Evolutionary conservation across 2,113 vertebrate genomes (phyloP), one percentile per base, ranked within the genome.

Genomic region (Egretta garzetta): DNA sequence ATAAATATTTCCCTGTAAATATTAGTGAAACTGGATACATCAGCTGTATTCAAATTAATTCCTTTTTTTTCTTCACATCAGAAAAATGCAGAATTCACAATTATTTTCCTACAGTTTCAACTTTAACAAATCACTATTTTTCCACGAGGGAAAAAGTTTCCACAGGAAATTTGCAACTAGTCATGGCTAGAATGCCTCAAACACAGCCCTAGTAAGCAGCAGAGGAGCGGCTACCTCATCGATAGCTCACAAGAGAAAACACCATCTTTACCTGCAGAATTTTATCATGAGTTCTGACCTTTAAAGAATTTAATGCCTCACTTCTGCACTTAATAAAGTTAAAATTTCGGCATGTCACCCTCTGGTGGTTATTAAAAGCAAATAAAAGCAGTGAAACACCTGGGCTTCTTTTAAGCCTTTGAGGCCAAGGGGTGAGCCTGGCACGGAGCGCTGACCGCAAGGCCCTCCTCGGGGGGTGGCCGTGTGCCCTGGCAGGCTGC

Each of bases 171-270:
- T 71, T 26, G 28, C 24, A 55, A 8, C 8, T 9, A 50, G 4
- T 8, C 58, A 41, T 14, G 8, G 43, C 12, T 45, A 39, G 11
- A 2, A 26, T 5, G 26, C 24, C 32, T 6, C 45, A 49, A 49
- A 39, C 23, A 53, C 18, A 53, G 62, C 16, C 50, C 50, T 52
- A 6, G 23, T 56, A 41, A 72, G 35, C 14, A 59, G 47, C 26
- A 55, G 22, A 24, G 0, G 0, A 62, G 39, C 0, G 0, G 12
- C 17, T 32, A 19, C 8, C 23, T 58, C 77, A 35, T 2, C 1
- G 1, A 12, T 5, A 22, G 32, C 32, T 49, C 21, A 27, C 12
- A 35, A 39, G 13, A 80, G 7, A 68, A 84, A 70, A 27, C 1
- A 2, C 1, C 17, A 8, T 30, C 10, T 28, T 62, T 47, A 66